Base-by-base conservation (phyloP, 1,140 invertebrate species). In the Camponotus floridanus region DNA sequence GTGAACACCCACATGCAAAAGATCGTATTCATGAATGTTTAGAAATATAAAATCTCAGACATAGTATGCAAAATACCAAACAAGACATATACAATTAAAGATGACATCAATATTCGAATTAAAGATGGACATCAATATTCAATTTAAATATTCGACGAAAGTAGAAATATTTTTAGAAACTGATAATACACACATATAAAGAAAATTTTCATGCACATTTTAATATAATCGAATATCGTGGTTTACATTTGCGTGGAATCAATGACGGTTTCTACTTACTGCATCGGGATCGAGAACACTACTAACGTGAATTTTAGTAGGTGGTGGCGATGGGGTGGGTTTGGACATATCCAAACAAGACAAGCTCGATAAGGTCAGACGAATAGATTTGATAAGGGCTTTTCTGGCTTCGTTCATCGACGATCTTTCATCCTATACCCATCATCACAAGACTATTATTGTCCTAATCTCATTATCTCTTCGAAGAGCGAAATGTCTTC, bases 341-440 rank as follows among this genome's bases (percentile, higher is more conserved):
- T 92, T 93, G 5, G 91, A 92, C 48, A 61, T 80, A 84, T 94
- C 92, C 87, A 95, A 51, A 85, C 93, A 95, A 78, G 93, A 94
- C 26, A 95, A 57, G n/a, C 92, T 92, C 21, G 93, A 94, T 76
- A 95, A 74, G n/a, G 92, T 94, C 84, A 92, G 87, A 84, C 91
- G 91, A 74, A 94, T 92, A 3, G 93, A 93, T 70, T 80, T 92
- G 87, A 94, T 90, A 80, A 95, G 86, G 36, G 85, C 92, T 86
- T 90, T 91, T 86, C 91, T 94, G 59, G 92, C 91, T 85, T 94
- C 92, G 88, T 91, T 91, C 88, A 92, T 90, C 70, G 86, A 78
- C 85, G 86, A 83, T 57, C 87, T 89, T 87, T 88, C 93, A 87
- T 93, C 93, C 94, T 94, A 93, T 86, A 94, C 89, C 89, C 90